phyloP scores from a whole-genome alignment of 2,888 invertebrate species.

The Drosophila recens region DNA sequence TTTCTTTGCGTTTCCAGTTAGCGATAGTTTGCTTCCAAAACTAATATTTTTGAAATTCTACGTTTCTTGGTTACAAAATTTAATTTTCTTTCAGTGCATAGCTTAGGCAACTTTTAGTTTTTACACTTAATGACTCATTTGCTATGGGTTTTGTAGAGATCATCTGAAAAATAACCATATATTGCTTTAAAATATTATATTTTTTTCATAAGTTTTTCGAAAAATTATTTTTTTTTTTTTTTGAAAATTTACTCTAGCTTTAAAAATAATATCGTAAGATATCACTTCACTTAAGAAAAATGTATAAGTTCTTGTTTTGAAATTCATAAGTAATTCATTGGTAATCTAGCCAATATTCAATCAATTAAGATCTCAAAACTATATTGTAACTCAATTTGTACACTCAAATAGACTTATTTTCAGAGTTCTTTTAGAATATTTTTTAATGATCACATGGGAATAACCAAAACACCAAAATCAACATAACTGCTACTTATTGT shows the following conservation, averaged over 20 bases:
- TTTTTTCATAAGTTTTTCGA: too few relatives aligned
- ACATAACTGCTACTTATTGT: background rate
- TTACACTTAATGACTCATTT: slow-evolving; percentile 6
- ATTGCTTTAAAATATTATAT: background rate
- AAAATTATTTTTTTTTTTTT: too few relatives aligned
- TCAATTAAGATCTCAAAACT: too few relatives aligned
- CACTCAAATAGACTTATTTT: background rate
- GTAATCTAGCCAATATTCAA: too few relatives aligned
- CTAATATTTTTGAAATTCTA: background rate
- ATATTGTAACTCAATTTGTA: background rate
- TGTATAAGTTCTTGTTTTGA: too few relatives aligned
- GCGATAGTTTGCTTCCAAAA: background rate
- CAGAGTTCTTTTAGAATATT: background rate
- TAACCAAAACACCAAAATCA: too few relatives aligned
- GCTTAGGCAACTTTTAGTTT: background rate
- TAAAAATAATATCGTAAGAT: too few relatives aligned
- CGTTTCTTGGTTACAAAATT: background rate
- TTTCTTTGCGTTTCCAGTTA: background rate
- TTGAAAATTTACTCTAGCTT: too few relatives aligned
- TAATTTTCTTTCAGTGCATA: slow-evolving; percentile 1
- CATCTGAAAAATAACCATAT: background rate
- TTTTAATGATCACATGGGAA: background rate
- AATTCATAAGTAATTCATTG: too few relatives aligned
- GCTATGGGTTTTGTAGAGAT: background rate
- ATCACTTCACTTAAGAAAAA: too few relatives aligned